Conservation (phyloP, 64 coral and sea anemone species). For the Hydrozoanthus tunicans region DNA sequence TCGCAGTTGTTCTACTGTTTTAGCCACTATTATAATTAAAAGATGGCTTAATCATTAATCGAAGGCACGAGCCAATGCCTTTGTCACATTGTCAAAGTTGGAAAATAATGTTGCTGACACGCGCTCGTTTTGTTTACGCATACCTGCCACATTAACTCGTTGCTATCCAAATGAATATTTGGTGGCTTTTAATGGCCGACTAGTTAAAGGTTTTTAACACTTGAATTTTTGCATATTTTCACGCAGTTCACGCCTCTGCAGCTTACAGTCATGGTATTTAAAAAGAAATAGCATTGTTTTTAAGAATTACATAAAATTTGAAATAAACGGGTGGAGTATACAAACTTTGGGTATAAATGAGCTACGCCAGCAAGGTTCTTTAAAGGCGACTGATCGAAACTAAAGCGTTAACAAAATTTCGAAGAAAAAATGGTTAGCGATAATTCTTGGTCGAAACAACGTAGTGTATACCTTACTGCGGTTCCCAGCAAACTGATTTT, state of each 20-base stretch:
- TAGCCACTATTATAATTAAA: too few relatives aligned
- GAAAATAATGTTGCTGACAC: background rate
- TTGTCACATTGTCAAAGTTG: background rate
- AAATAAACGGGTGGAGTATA: background rate
- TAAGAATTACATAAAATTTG: background rate
- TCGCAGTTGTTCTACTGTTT: too few relatives aligned
- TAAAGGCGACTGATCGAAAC: too few relatives aligned
- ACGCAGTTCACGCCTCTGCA: background rate
- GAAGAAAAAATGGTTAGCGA: background rate
- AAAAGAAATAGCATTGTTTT: background rate
- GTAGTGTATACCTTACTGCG: constrained; percentile 64
- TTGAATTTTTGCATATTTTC: background rate
- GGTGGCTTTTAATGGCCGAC: constrained; percentile 8
- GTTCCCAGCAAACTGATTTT: constrained; percentile 66
- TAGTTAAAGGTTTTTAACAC: background rate
- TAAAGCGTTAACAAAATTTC: too few relatives aligned
- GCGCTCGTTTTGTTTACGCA: constrained; percentile 1
- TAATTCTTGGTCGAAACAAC: constrained; percentile 67
- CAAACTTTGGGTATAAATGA: constrained; percentile 14
- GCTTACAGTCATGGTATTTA: background rate
- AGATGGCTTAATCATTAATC: too few relatives aligned
- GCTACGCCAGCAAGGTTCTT: background rate
- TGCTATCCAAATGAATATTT: background rate
- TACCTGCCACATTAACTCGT: background rate
- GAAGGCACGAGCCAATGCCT: too few relatives aligned